Base-by-base conservation (phyloP, 2,888 invertebrate genomes). In the Phengaris arion region DNA sequence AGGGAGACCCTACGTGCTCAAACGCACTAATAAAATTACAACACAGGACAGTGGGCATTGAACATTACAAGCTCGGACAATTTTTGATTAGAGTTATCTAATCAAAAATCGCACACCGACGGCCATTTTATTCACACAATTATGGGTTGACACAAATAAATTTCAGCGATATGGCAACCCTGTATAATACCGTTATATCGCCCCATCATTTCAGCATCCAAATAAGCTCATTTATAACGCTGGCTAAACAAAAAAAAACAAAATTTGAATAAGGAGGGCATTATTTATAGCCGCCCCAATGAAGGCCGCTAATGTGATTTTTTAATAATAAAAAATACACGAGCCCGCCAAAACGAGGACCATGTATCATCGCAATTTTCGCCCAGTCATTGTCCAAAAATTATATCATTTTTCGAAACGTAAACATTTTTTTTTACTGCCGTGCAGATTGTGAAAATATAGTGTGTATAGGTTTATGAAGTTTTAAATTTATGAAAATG, bases 291-390 rank as follows among this genome's bases (percentile, higher is more conserved):
- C 92, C 91, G 92, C 91, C 92, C 93, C 92, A 93, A 93, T 93
- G 93, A 93, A 92, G 91, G 92, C 88, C 90, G 93, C 92, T 93
- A 93, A 93, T 93, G 92, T 93, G 93, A 93, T 93, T 93, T 93
- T 93, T 93, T 91, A 89, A 89, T 89, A 90, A 91, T 90, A 92
- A 88, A 92, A 91, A 87, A 85, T 88, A 91, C 88, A 89, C 89
- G 87, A 87, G 83, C 89, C 87, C 86, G 87, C 91, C 89, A 90
- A 72, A 92, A 92, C 92, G 92, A 90, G 92, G 90, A 91, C 90
- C 93, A 89, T 93, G 93, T 93, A 93, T 93, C 93, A 93, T 93
- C 92, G 89, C 88, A 85, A 86, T 89, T 92, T 93, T 90, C 86
- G 90, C 88, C 90, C 92, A 92, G 92, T 92, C 92, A 93, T 93